Base-by-base conservation (phyloP, 2,888 invertebrate genomes). In the Netelia virgata region DNA sequence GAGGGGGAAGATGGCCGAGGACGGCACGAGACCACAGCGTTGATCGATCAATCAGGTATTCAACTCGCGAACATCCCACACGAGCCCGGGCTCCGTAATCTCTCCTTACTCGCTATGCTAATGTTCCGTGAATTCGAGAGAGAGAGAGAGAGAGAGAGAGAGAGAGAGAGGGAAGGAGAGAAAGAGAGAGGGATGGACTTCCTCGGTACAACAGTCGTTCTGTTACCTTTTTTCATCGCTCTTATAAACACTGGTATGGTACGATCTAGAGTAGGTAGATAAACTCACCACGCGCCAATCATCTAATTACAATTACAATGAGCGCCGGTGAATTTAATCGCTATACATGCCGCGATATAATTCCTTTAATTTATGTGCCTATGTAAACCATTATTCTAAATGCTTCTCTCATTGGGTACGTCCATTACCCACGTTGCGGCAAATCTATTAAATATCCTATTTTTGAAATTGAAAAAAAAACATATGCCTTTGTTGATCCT, bases 21-120 rank as follows among this genome's bases (percentile, higher is more conserved):
- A 57, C 55, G 57, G 57, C 8, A 14, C 8, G 47, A 47, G 47
- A 47, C 47, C 14, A 3, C 36, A 5, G 9, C 70, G 69, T 68
- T 64, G 74, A 80, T 76, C 79, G 83, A 53, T 72, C 79, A n/a
- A 84, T 84, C 63, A 61, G 36, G 72, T 77, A 84, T 84, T 76
- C 84, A 57, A 81, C 73, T 77, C 76, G 50, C 63, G 77, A 84
- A 41, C 28, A 43, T 69, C 50, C 55, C 36, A 66, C 73, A 73
- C 77, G 84, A 84, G 72, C 57, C 20, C n/a, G 10, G 61, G n/a
- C 41, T 66, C 36, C 47, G 57, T 70, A 68, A 73, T 68, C 66
- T 77, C 66, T 68, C 59, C 20, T 11, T 16, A 28, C 59, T 36
- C 14, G 14, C 41, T 64, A 72, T 75, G 83, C 53, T 53, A 76